A percentile compares a stretch with the other conserved stretches of the same genome.
These are phyloP conservation scores for Styela clava DNA, from an alignment of 23 tunicate species.

Conservation along the genomic window DNA sequence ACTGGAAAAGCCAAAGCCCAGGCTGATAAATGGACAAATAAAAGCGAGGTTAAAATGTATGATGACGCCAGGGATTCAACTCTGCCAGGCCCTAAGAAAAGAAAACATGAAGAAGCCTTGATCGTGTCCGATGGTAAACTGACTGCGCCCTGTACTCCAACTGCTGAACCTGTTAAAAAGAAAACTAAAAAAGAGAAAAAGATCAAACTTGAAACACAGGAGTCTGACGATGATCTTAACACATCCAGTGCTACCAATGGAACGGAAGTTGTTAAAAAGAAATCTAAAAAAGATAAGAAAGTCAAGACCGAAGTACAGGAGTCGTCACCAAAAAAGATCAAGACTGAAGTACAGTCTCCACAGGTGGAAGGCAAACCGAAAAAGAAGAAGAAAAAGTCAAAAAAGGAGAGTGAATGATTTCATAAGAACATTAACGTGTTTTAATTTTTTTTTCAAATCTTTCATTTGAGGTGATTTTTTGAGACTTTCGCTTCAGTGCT, in stretches of 20 bases:
- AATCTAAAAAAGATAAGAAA: conserved; percentile 22
- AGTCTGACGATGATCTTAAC: not conserved
- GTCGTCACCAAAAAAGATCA: conserved; percentile 7
- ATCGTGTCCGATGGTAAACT: conserved; percentile 60
- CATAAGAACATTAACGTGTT: too few species aligned
- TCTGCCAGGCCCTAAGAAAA: conserved; percentile 64
- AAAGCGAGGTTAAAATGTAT: conserved; percentile 65
- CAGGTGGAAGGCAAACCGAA: not conserved
- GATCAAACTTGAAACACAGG: conserved; percentile 12
- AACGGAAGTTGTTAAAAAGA: conserved; percentile 2
- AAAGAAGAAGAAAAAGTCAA: not conserved
- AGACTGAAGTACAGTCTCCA: not conserved
- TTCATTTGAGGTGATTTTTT: not conserved
- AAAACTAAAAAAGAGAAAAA: conserved; percentile 29
- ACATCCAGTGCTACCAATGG: not conserved
- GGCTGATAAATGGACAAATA: conserved; percentile 64
- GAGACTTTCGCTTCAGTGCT: not conserved
- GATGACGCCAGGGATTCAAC: conserved; percentile 88
- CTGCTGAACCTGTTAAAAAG: conserved; percentile 51
- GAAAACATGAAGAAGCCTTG: conserved; percentile 63
- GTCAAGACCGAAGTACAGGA: not conserved
- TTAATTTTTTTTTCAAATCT: not conserved
- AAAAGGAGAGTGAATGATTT: not conserved
- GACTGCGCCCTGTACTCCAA: conserved; percentile 6
- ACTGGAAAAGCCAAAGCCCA: conserved; percentile 27